Percentiles rank a stretch among this genome's conserved stretches.
Conservation (phyloP, 2,113 vertebrate genomes). For the Opisthocomus hoazin region DNA sequence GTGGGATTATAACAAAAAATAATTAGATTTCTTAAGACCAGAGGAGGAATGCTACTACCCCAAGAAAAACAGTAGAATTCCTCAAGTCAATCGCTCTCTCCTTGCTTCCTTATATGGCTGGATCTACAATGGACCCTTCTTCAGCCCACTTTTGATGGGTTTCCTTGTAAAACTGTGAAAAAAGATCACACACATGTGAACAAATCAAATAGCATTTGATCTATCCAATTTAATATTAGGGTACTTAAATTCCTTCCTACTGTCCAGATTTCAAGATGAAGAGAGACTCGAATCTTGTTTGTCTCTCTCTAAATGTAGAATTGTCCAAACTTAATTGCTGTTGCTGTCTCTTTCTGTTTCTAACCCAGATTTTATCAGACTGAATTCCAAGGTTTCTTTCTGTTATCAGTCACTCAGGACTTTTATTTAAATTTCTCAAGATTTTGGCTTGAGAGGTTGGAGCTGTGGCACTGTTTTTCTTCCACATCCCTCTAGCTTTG, state of each 20-base stretch:
- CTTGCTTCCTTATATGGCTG: neutral
- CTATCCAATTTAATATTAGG: neutral
- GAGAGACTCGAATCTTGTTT: neutral
- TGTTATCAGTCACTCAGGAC: neutral
- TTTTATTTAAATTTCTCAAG: neutral
- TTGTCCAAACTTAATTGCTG: neutral
- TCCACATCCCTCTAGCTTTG: neutral
- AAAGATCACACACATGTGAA: fast-evolving
- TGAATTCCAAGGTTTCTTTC: neutral
- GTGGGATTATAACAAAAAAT: neutral
- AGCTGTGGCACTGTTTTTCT: neutral
- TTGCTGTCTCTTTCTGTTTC: neutral
- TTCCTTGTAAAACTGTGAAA: neutral
- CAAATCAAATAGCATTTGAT: neutral
- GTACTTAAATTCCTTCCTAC: neutral
- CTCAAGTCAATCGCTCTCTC: neutral
- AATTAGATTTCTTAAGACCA: neutral
- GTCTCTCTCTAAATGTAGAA: neutral
- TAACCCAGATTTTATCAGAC: neutral
- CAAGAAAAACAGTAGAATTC: neutral
- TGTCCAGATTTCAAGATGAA: neutral
- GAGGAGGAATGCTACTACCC: neutral
- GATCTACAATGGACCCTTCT: neutral
- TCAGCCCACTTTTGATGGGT: neutral
- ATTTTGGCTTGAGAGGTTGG: neutral